phyloP scores from a whole-genome alignment of 2,888 invertebrate species.

The Sycophila texana region DNA sequence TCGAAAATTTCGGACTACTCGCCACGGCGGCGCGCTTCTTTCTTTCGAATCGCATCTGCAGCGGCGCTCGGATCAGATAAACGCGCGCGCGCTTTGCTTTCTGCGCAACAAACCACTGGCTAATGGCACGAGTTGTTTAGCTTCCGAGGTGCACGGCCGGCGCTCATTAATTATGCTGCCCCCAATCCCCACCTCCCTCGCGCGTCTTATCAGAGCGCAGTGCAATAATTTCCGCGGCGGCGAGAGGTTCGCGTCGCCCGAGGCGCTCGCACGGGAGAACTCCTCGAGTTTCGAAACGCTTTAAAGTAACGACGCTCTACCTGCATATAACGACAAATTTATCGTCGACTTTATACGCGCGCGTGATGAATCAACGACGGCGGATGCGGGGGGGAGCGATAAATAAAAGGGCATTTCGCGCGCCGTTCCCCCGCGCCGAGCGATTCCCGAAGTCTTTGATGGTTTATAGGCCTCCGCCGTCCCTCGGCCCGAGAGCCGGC shows the following conservation, averaged over 20 bases:
- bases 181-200: background rate
- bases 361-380: slow-evolving; percentile 44
- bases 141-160: slow-evolving; percentile 26
- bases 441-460: slow-evolving; percentile 47
- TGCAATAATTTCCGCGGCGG: background rate
- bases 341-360: slow-evolving; percentile 19
- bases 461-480: slow-evolving; percentile 49
- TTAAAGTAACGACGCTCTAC: background rate
- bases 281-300: slow-evolving; percentile 1
- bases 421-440: background rate
- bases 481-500: background rate
- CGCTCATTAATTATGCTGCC: slow-evolving; percentile 44
- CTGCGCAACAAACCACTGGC: slow-evolving; percentile 42
- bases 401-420: slow-evolving; percentile 54
- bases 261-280: background rate
- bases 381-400: slow-evolving; percentile 27
- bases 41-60: background rate
- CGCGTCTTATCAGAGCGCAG: background rate
- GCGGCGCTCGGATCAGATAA: slow-evolving; percentile 34
- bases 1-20: background rate
- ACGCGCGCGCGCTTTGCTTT: slow-evolving; percentile 17
- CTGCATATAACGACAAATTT: slow-evolving; percentile 38
- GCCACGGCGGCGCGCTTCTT: too few species aligned
- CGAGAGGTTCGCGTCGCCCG: background rate
- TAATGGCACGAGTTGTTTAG: slow-evolving; percentile 51